Conservation (phyloP, 2,797 vertebrate genomes). For the Enteromius paludinosus region DNA sequence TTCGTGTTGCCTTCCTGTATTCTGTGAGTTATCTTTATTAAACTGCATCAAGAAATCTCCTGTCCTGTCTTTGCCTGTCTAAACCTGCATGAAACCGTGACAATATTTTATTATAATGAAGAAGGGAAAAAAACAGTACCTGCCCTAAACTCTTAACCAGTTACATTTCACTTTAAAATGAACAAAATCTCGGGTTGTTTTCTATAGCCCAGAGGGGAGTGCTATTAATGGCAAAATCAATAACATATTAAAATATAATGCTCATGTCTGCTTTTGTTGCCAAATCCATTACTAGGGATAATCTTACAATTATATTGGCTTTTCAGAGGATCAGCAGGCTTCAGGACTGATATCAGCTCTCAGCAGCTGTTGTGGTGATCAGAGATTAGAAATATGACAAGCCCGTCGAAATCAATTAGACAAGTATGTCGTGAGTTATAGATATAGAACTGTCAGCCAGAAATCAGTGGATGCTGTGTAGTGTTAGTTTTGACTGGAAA, state of each 20-base stretch:
- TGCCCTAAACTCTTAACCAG: background rate
- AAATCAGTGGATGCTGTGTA: background rate
- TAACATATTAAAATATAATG: conserved; percentile 36
- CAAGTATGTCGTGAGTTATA: background rate
- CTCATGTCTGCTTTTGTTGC: conserved; percentile 55
- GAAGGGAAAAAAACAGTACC: background rate
- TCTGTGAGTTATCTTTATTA: no score
- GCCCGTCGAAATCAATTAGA: background rate
- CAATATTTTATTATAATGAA: background rate
- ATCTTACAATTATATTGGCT: conserved; percentile 38
- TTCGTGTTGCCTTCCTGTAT: no score
- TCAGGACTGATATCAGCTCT: conserved; percentile 44
- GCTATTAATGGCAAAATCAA: background rate
- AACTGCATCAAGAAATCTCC: no score
- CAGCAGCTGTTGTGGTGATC: conserved; percentile 57
- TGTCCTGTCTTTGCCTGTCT: no score
- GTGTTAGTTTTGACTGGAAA: background rate
- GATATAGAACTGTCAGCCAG: background rate
- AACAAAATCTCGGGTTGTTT: background rate
- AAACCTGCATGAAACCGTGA: no score
- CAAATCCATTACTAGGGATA: conserved; percentile 62
- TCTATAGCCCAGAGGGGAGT: background rate
- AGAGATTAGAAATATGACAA: conserved; percentile 27
- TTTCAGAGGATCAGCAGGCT: conserved; percentile 49
- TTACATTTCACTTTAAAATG: background rate